phyloP scores from a whole-genome alignment of 2,888 invertebrate genomes.

The Spilarctia lutea region DNA sequence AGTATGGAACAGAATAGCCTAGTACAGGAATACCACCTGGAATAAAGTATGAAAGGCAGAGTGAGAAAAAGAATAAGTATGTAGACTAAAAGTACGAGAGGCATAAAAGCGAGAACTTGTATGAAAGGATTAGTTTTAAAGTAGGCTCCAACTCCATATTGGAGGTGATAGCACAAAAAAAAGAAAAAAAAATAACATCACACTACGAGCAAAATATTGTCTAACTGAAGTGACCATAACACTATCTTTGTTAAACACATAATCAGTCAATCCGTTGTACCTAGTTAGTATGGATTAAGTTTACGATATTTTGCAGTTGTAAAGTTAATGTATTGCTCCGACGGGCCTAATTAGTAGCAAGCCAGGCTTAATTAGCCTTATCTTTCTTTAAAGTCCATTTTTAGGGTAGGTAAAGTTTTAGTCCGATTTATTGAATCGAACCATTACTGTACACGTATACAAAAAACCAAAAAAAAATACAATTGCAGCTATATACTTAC shows the following conservation, averaged over 20 bases:
- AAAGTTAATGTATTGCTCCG: slow-evolving; percentile 18
- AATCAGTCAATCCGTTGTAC: neutral
- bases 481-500: neutral
- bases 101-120: too few relatives aligned
- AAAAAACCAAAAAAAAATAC: neutral
- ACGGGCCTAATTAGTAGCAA: slow-evolving; percentile 19
- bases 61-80: too few relatives aligned
- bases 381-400: neutral
- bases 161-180: too few relatives aligned
- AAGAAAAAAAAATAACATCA: too few relatives aligned
- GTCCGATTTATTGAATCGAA: neutral
- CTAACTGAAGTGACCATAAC: neutral
- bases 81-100: too few relatives aligned
- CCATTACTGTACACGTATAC: neutral
- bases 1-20: too few relatives aligned
- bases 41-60: too few relatives aligned
- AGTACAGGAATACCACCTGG: too few relatives aligned
- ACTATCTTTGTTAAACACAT: neutral
- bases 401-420: neutral
- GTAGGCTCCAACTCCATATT: too few relatives aligned
- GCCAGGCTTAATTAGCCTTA: slow-evolving; percentile 14
- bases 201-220: neutral
- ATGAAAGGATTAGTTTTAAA: too few relatives aligned
- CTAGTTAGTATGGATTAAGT: slow-evolving; percentile 8
- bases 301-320: slow-evolving; percentile 7